Conservation (phyloP, 2,113 vertebrate genomes). For the Lipotes vexillifer region DNA sequence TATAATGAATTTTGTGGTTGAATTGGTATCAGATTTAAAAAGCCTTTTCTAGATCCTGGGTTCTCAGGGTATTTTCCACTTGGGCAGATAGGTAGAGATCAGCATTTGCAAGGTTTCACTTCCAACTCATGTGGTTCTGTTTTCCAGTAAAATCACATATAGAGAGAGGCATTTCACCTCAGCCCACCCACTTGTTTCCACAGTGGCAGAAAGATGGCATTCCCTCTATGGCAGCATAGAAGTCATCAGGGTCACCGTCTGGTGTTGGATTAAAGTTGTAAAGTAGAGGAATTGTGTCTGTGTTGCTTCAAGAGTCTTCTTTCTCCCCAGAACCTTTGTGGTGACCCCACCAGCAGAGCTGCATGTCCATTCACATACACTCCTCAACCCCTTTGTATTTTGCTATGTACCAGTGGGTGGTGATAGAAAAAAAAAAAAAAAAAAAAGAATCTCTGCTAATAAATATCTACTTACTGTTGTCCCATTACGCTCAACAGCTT, state of each 20-base stretch:
- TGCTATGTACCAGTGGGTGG: not conserved
- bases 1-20: not conserved
- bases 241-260: not conserved
- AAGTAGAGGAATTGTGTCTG: not conserved
- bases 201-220: not conserved
- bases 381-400: not conserved
- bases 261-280: not conserved
- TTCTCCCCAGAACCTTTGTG: not conserved
- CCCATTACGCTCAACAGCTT: not conserved
- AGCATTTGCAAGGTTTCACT: slow-evolving; percentile 44
- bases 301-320: not conserved
- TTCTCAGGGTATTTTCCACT: slow-evolving; percentile 28
- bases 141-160: slow-evolving; percentile 36
- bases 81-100: not conserved
- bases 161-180: not conserved
- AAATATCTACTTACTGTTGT: not conserved
- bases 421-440: not conserved
- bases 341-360: not conserved
- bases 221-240: not conserved
- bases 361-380: not conserved
- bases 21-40: not conserved
- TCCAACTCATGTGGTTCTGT: not conserved
- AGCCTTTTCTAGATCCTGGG: not conserved
- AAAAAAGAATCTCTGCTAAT: not conserved
- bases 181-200: not conserved